A percentile compares a stretch with the other conserved stretches of the same genome.
phyloP scores from a whole-genome alignment of 92 coral and sea anemone genomes.

The Porites lobata region DNA sequence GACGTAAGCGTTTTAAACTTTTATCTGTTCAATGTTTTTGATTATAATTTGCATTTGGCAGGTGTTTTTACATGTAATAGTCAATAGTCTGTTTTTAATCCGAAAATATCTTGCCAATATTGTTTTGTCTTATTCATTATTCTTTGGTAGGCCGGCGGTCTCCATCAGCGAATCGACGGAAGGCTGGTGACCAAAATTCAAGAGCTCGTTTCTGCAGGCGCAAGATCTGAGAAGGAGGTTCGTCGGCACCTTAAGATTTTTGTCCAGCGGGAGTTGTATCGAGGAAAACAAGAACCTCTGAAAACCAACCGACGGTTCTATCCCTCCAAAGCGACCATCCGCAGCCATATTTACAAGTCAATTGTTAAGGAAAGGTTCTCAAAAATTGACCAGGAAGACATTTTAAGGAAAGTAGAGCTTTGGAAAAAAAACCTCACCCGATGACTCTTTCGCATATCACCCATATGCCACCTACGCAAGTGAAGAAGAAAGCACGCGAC shows the following conservation, averaged over 20 bases:
- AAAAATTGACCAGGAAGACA: slow-evolving; percentile 57
- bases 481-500: slow-evolving; percentile 24
- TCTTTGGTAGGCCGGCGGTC: slow-evolving; percentile 54
- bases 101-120: background rate
- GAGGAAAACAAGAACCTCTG: slow-evolving; percentile 39
- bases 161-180: slow-evolving; percentile 47
- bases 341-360: slow-evolving; percentile 50
- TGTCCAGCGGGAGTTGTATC: slow-evolving; percentile 48
- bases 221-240: slow-evolving; percentile 2
- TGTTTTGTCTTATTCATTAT: slow-evolving; percentile 1
- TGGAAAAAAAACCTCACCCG: slow-evolving; percentile 39
- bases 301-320: slow-evolving; percentile 46
- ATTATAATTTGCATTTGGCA: no score
- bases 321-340: slow-evolving; percentile 19
- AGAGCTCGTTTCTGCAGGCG: slow-evolving; percentile 64
- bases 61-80: no score
- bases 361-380: slow-evolving; percentile 48
- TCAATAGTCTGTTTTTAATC: no score
- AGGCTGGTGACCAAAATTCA: slow-evolving; percentile 60
- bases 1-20: slow-evolving; percentile 16
- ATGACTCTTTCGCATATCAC: slow-evolving; percentile 6
- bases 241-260: slow-evolving; percentile 56
- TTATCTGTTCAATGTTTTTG: no score
- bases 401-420: slow-evolving; percentile 15
- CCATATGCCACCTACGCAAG: slow-evolving; percentile 22